Percentiles rank a stretch among this genome's conserved stretches.
phyloP scores from a whole-genome alignment of 2,797 vertebrate species.

The Bradypodion ventrale region DNA sequence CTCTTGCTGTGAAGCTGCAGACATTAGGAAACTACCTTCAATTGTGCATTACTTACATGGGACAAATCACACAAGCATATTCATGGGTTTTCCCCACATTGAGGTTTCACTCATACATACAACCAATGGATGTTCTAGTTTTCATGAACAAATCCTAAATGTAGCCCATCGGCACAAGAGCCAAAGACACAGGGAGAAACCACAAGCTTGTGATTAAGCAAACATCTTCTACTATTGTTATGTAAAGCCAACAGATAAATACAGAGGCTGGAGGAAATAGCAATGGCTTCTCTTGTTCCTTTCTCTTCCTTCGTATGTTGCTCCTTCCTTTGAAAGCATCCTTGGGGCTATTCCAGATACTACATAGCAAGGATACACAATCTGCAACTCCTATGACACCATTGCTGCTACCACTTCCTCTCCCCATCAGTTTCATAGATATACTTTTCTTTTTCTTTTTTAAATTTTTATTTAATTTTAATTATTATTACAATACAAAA shows the following conservation, averaged over 20 bases:
- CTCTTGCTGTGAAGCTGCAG: not conserved
- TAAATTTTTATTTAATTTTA: too few species aligned
- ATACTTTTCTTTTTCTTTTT: not conserved
- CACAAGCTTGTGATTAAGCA: not conserved
- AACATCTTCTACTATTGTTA: not conserved
- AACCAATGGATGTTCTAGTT: not conserved
- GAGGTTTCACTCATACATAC: too few species aligned
- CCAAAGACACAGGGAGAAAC: not conserved
- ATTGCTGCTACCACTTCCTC: not conserved
- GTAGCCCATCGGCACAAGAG: not conserved
- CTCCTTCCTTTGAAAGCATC: not conserved
- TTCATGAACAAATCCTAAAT: not conserved
- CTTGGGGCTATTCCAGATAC: not conserved
- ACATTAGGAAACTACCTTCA: not conserved
- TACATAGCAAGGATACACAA: not conserved
- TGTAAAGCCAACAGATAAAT: not conserved
- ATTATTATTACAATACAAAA: too few species aligned
- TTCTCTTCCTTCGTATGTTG: not conserved
- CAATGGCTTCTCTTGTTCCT: not conserved
- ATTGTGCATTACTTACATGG: not conserved
- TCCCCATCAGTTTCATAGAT: not conserved
- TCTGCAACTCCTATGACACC: not conserved
- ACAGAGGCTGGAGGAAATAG: not conserved
- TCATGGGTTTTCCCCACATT: not conserved
- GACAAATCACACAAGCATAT: not conserved